phyloP scores from a whole-genome alignment of 2,888 invertebrate species.

The Teleogryllus oceanicus region DNA sequence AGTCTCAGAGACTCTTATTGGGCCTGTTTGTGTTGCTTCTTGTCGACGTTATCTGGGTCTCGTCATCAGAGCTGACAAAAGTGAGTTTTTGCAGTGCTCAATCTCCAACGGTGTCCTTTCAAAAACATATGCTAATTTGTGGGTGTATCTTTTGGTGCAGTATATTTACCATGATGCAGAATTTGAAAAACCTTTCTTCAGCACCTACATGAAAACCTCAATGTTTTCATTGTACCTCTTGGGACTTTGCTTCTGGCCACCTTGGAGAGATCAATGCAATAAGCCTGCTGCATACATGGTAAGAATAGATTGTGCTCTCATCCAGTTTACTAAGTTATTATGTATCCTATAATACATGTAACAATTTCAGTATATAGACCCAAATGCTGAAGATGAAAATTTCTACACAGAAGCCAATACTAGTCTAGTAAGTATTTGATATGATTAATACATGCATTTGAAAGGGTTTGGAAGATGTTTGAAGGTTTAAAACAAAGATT shows the following conservation, averaged over 20 bases:
- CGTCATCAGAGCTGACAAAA: conserved; percentile 91
- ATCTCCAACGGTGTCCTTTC: neutral
- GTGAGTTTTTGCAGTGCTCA: conserved; percentile 51
- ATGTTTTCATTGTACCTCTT: conserved; percentile 89
- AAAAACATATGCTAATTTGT: neutral
- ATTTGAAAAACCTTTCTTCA: conserved; percentile 91
- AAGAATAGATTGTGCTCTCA: conserved; percentile 43
- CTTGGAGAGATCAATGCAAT: conserved; percentile 84
- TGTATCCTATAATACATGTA: neutral
- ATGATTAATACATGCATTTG: too few relatives aligned
- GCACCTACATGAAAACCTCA: conserved; percentile 91
- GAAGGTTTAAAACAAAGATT: too few relatives aligned
- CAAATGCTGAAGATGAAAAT: conserved; percentile 74
- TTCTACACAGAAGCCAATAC: conserved; percentile 67
- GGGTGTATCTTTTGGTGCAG: conserved; percentile 55
- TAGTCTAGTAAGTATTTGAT: conserved; percentile 55
- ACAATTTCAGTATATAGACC: conserved; percentile 63
- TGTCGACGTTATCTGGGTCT: conserved; percentile 94
- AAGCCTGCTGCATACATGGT: conserved; percentile 70
- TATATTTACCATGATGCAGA: conserved; percentile 79
- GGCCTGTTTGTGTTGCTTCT: conserved; percentile 83
- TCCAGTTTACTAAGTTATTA: neutral
- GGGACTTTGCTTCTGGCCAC: conserved; percentile 83
- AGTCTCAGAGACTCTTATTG: conserved; percentile 70
- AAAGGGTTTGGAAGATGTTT: too few relatives aligned